These are phyloP conservation scores for Ophthalmolycus amberensis DNA, from an alignment of 2,113 vertebrate genomes.

Conservation along the genomic window DNA sequence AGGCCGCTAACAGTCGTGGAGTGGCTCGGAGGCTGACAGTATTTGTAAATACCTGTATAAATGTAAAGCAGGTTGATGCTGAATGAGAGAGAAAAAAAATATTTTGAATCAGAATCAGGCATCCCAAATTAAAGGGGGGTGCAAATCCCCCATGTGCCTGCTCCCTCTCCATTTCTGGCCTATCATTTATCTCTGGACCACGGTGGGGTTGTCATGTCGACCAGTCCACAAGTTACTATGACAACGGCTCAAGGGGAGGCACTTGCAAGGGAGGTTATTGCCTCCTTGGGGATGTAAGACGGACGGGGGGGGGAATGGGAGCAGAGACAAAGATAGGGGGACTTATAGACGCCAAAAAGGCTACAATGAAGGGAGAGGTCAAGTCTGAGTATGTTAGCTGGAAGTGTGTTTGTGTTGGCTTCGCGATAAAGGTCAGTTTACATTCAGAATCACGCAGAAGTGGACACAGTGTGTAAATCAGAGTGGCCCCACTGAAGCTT, in stretches of 20 bases:
- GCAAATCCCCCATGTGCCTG: conserved; percentile 67
- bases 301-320: conserved; percentile 72
- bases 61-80: conserved; percentile 59
- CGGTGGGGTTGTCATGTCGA: conserved; percentile 83
- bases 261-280: conserved; percentile 81
- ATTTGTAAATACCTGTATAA: conserved; percentile 69
- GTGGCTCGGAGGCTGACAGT: neutral
- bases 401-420: conserved; percentile 32
- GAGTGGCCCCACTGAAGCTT: conserved; percentile 38
- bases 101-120: conserved; percentile 74
- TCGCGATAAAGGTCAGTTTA: conserved; percentile 14
- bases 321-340: conserved; percentile 68
- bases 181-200: conserved; percentile 83
- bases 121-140: conserved; percentile 77
- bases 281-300: conserved; percentile 79
- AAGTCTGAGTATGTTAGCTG: conserved; percentile 53
- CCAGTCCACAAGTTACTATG: conserved; percentile 82
- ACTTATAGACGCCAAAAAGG: conserved; percentile 65
- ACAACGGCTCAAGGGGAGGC: conserved; percentile 83
- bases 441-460: conserved; percentile 24
- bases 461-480: conserved; percentile 27
- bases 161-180: conserved; percentile 74
- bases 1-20: neutral
- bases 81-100: conserved; percentile 15
- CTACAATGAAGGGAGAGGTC: conserved; percentile 72